Percentiles rank a stretch among this genome's conserved stretches.
These are phyloP conservation scores for Pelochelys cantorii DNA, from an alignment of 2,797 vertebrate genomes.

Conservation along the genomic window DNA sequence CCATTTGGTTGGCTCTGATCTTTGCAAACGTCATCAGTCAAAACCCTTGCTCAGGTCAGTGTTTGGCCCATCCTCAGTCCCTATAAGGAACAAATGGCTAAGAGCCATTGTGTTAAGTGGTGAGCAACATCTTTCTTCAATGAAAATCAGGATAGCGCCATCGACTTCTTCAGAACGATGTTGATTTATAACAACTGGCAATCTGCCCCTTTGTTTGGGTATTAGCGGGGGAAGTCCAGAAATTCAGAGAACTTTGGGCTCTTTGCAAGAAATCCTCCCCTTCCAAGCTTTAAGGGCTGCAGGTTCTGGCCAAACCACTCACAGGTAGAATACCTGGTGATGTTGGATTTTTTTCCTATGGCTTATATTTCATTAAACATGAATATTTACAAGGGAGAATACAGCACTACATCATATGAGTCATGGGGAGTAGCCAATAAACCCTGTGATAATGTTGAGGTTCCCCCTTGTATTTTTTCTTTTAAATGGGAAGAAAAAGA, in stretches of 20 bases:
- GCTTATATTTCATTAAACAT: neutral
- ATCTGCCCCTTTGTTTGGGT: neutral
- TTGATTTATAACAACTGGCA: neutral
- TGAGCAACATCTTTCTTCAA: neutral
- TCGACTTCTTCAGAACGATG: neutral
- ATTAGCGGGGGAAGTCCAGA: neutral
- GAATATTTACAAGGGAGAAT: conserved; percentile 40
- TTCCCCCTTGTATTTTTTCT: neutral
- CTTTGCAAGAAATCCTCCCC: neutral
- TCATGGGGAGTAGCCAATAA: conserved; percentile 48
- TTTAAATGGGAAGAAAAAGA: neutral
- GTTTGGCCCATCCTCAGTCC: neutral
- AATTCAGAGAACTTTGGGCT: neutral
- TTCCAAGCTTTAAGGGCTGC: neutral
- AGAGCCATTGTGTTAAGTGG: neutral
- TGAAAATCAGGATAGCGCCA: neutral
- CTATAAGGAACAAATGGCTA: neutral
- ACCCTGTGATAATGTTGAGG: neutral
- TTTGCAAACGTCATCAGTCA: neutral
- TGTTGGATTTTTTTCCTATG: neutral
- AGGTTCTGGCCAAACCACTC: neutral
- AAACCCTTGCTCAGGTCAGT: neutral
- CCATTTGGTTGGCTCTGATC: neutral
- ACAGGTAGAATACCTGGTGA: neutral
- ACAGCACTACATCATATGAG: neutral